Evolutionary conservation across 2,797 vertebrate genomes (phyloP), one percentile per base, ranked within the genome.

Genomic region (Sarcoramphus papa): DNA sequence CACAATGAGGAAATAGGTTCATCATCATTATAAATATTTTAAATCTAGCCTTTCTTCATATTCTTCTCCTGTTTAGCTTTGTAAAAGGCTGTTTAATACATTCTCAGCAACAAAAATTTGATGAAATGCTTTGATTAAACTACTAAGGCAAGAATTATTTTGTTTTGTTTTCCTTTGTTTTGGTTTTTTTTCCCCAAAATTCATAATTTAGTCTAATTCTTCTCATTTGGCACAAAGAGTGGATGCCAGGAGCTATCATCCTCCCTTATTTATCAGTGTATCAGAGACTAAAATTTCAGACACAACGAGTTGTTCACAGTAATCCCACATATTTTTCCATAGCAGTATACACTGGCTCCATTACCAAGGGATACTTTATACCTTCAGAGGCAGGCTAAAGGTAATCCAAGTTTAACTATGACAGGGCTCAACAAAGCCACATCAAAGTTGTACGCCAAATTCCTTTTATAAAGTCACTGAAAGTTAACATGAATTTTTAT

Each of bases 401-500:
- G 64, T 74, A 70, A 86, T 81, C 18, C 25, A 64, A 56, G 17
- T 65, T 54, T 64, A 85, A 73, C 23, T 69, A 78, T 56, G 50
- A 54, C 50, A 67, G 22, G 11, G 10, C 2, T 88, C 6, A 3
- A 63, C 51, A 78, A 94, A 83, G 19, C 15, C 7, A 12, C 47
- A 33, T 64, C 28, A 63, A 84, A 88, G 11, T 80, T 90, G 74
- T 59, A 64, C 4, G 16, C 43, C 20, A 82, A 86, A 89, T 95
- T 90, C 65, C 63, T 93, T 93, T 93, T 90, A 54, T 85, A 90
- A 97, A 77, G 69, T 90, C 47, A 74, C 54, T 80, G 51, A 93
- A 95, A 79, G 20, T 41, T 94, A 82, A 83, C 37, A 93, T 91
- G 56, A 95, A 93, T 93, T 97, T 97, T 96, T 97, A 96, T 95